Conservation (phyloP, 2,113 vertebrate genomes). For the Entelurus aequoreus region DNA sequence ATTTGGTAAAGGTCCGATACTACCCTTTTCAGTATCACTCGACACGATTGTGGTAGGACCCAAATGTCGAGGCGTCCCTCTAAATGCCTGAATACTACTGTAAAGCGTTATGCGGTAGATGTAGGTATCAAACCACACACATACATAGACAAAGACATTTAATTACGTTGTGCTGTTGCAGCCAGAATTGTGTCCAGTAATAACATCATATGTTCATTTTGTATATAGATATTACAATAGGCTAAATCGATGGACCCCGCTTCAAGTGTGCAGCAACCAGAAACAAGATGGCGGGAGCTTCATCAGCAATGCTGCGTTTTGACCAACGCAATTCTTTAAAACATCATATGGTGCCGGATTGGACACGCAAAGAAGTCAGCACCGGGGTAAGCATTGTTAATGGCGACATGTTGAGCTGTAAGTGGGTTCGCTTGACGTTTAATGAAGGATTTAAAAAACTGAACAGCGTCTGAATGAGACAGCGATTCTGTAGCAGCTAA, state of each 20-base stretch:
- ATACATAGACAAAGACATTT: background rate
- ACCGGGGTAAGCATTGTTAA: slow-evolving; percentile 61
- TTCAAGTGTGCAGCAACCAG: background rate
- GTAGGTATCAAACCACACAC: background rate
- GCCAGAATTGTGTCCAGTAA: background rate
- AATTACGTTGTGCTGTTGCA: background rate
- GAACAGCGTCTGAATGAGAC: slow-evolving; percentile 44
- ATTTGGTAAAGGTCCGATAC: too few relatives aligned
- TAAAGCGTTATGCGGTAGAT: background rate
- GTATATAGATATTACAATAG: background rate
- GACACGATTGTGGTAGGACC: too few relatives aligned
- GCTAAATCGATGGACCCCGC: background rate
- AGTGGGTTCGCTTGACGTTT: background rate
- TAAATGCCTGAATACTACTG: background rate
- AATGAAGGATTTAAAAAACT: accelerated
- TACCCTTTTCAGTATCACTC: too few relatives aligned
- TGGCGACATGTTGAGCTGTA: accelerated
- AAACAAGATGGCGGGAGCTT: slow-evolving; percentile 61
- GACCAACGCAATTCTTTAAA: slow-evolving; percentile 32
- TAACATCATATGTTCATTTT: background rate
- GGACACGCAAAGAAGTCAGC: slow-evolving; percentile 72
- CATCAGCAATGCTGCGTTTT: slow-evolving; percentile 26
- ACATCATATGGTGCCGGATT: slow-evolving; percentile 58
- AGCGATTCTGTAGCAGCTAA: slow-evolving; percentile 48
- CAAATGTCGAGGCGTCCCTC: background rate